Evolutionary conservation across 2,113 vertebrate genomes (phyloP), one percentile per base, ranked within the genome.

Genomic region (Gnathonemus echidnorhynchus): DNA sequence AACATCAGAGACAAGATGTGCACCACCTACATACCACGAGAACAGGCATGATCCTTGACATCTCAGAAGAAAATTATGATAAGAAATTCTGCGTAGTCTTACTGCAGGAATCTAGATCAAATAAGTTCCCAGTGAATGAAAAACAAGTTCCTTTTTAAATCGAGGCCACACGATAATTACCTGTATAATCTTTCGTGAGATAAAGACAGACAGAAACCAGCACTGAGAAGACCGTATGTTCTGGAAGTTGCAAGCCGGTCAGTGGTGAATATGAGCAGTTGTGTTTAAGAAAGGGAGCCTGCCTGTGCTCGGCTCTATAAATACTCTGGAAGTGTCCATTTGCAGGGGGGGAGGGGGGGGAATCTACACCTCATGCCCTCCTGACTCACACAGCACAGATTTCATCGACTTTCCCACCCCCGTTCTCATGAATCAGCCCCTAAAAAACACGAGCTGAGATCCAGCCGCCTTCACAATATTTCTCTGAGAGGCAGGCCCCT

Each of bases 261-360:
- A 9, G 91, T 70, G 66, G 87, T 58, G 88, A 91, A 89, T 85
- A 74, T 6, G 84, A 92, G 85, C 89, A 91, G 93, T 92, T 91
- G 89, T 89, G 91, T 94, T 95, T 94, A 93, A 94, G 92, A 94
- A 94, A 93, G 89, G 92, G 92, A 91, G 90, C 89, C 90, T 5
- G 87, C 91, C 90, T 92, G 91, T 92, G 91, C 92, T 92, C 92
- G 39, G 80, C 86, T 92, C 95, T 96, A 96, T 95, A 96, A 96
- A 96, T 96, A 96, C 90, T 93, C 92, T 87, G 86, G 92, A 92
- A 93, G 95, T 95, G 94, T 96, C 96, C 95, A 93, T 95, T 96
- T 95, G 90, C 90, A 95, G 48, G 48, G 46, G 46, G 8, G 46
- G 83, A 74, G 50, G 87, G 87, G 89, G 53, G 87, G 7, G 10